A percentile compares a stretch with the other conserved stretches of the same genome.
phyloP scores from a whole-genome alignment of 1,140 invertebrate species.

The Subanguina moxae region DNA sequence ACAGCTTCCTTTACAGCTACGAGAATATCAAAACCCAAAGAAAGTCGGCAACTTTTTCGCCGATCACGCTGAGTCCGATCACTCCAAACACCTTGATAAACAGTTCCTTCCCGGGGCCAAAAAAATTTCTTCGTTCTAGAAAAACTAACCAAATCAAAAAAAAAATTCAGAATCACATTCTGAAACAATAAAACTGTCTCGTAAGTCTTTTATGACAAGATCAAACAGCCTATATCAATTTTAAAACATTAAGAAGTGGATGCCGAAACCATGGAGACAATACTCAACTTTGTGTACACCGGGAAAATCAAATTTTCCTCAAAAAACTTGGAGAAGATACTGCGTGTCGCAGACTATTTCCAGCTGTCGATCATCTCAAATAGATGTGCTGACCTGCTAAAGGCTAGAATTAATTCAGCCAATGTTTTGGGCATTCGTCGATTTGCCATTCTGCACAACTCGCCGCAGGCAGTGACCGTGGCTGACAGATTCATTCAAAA shows the following conservation, averaged over 20 bases:
- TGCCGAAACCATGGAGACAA: constrained; percentile 68
- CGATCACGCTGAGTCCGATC: too few relatives aligned
- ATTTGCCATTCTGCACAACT: constrained; percentile 78
- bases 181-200: constrained; percentile 68
- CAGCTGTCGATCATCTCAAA: constrained; percentile 76
- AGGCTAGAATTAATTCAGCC: constrained; percentile 46
- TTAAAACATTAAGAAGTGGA: constrained; percentile 29
- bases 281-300: constrained; percentile 83
- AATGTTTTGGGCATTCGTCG: constrained; percentile 76
- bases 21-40: too few relatives aligned
- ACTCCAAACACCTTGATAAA: too few relatives aligned
- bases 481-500: constrained; percentile 78
- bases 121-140: too few relatives aligned
- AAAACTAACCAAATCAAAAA: too few relatives aligned
- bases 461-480: constrained; percentile 69
- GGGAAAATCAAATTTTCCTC: constrained; percentile 74
- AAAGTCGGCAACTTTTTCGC: too few relatives aligned
- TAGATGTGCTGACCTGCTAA: constrained; percentile 68
- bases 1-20: too few relatives aligned
- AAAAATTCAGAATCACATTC: constrained; percentile 70
- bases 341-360: constrained; percentile 81
- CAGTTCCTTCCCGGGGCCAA: too few relatives aligned
- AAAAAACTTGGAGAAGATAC: constrained; percentile 77
- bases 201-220: constrained; percentile 67
- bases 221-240: constrained; percentile 10